Evolutionary conservation across 37 sponge, comb jelly and placozoan species (phyloP).

Genomic region (Oscarella lobularis): DNA sequence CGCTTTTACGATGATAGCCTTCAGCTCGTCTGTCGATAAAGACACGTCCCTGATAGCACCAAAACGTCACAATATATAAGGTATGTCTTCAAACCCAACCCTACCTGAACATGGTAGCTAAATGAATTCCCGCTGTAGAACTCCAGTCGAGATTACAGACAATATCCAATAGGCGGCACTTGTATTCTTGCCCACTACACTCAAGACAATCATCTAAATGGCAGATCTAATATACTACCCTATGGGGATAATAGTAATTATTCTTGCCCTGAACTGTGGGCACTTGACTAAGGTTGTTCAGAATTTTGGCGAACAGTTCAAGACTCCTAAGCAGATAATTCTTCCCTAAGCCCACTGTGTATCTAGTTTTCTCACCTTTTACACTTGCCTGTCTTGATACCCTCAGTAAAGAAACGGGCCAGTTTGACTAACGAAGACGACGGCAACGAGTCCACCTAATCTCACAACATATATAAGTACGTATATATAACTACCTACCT

Average conservation of each 20-base stretch:
- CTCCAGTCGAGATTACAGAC: constrained; percentile 47
- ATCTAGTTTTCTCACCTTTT: too few relatives aligned
- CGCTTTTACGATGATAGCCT: constrained; percentile 44
- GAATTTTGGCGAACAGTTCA: constrained; percentile 59
- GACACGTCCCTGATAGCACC: constrained; percentile 22
- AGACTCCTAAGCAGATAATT: too few relatives aligned
- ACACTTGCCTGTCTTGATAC: too few relatives aligned
- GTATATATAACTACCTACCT: too few relatives aligned
- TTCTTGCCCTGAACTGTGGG: constrained; percentile 10
- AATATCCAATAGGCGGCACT: constrained; percentile 40
- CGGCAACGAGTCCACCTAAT: too few relatives aligned
- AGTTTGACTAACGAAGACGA: too few relatives aligned
- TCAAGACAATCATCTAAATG: too few relatives aligned
- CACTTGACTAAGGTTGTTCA: constrained; percentile 21
- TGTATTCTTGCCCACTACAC: constrained; percentile 31
- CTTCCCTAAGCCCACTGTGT: too few relatives aligned
- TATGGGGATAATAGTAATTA: too few relatives aligned
- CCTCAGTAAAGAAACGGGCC: too few relatives aligned
- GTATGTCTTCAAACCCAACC: not conserved
- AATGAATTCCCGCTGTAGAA: constrained; percentile 16
- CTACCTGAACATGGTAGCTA: constrained; percentile 16
- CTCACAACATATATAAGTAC: too few relatives aligned
- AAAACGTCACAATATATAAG: not conserved
- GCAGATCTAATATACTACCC: too few relatives aligned
- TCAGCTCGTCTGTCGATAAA: constrained; percentile 35